phyloP scores from a whole-genome alignment of 1,140 invertebrate species.

The Drosophila lacteicornis region DNA sequence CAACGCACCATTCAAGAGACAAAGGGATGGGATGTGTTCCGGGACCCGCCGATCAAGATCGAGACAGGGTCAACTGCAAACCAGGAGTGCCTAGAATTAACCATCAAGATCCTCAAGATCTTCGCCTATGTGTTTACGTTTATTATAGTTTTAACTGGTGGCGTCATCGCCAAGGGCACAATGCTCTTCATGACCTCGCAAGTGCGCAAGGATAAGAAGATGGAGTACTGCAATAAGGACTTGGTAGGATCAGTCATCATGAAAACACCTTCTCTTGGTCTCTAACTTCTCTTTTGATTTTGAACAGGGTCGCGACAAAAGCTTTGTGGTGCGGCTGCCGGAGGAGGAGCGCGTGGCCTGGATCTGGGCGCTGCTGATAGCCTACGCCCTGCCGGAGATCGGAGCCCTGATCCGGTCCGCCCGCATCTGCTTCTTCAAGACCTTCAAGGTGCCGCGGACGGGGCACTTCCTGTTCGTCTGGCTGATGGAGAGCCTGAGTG shows the following conservation, averaged over 20 bases:
- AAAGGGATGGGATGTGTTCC: constrained; percentile 98
- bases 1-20: constrained; percentile 93
- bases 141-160: constrained; percentile 91
- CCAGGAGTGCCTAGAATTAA: constrained; percentile 93
- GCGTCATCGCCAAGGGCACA: constrained; percentile 94
- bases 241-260: constrained; percentile 87
- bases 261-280: too few species aligned
- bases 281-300: background rate
- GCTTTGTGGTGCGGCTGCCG: constrained; percentile 91
- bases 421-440: constrained; percentile 96
- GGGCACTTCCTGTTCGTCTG: constrained; percentile 87
- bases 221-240: constrained; percentile 93
- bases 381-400: constrained; percentile 94
- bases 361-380: constrained; percentile 96
- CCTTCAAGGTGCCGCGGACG: constrained; percentile 86
- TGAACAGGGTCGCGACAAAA: constrained; percentile 91
- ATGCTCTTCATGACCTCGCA: constrained; percentile 97
- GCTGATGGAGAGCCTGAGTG: constrained; percentile 94
- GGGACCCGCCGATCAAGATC: constrained; percentile 93
- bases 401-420: constrained; percentile 93
- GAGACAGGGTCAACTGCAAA: constrained; percentile 95
- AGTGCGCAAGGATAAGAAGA: constrained; percentile 89
- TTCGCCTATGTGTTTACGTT: constrained; percentile 94
- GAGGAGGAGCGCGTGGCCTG: constrained; percentile 94
- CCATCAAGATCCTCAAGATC: constrained; percentile 94